Percentiles rank a stretch among this genome's conserved stretches.
Evolutionary conservation across 2,797 vertebrate species (phyloP).

Genomic region (Nyctalus aviator): DNA sequence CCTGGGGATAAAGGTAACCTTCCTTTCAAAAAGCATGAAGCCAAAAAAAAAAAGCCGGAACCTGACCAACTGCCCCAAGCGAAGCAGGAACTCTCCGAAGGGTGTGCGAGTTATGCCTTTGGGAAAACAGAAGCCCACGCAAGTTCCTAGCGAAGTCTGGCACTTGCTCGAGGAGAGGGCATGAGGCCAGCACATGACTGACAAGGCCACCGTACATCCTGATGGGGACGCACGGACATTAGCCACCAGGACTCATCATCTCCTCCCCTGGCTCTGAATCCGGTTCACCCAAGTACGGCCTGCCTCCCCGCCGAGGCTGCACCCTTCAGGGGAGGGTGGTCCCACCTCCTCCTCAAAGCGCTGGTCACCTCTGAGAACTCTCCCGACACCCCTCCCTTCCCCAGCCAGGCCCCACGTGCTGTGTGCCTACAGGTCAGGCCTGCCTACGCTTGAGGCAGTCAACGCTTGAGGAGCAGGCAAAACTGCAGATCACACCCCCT

Average conservation of each 20-base stretch:
- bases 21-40: fast-evolving
- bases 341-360: not conserved
- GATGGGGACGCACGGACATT: fast-evolving
- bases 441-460: not conserved
- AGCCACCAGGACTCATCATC: not conserved
- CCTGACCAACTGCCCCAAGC: not conserved
- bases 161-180: not conserved
- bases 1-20: not conserved
- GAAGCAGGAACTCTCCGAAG: not conserved
- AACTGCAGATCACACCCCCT: not conserved
- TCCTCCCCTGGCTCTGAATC: not conserved
- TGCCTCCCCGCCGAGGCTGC: not conserved
- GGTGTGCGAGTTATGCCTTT: not conserved
- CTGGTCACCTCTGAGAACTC: not conserved
- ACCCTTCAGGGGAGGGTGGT: not conserved
- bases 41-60: not conserved
- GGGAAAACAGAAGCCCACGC: not conserved
- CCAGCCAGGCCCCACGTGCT: not conserved
- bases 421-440: not conserved
- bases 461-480: not conserved
- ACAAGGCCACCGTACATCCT: fast-evolving
- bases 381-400: not conserved
- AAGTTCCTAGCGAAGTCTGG: not conserved
- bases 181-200: not conserved
- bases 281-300: too few relatives aligned